phyloP scores from a whole-genome alignment of 2,113 vertebrate species.

The Epinephelus cyanopodus region DNA sequence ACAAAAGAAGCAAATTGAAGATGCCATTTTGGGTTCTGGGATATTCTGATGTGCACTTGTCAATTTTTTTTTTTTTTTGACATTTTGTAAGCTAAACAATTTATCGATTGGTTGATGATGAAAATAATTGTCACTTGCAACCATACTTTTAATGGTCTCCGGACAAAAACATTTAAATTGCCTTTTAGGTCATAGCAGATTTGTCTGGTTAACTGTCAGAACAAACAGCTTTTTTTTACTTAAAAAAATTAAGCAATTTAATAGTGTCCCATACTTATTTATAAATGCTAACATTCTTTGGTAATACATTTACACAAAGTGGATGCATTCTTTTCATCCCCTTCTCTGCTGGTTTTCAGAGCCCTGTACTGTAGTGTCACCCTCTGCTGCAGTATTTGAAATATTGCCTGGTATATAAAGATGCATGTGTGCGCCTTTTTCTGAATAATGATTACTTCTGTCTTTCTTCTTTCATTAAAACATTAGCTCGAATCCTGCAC shows the following conservation, averaged over 20 bases:
- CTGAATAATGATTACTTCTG: conserved; percentile 45
- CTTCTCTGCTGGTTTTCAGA: conserved; percentile 24
- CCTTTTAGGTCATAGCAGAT: neutral
- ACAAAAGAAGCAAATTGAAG: too few relatives aligned
- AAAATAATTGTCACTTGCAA: too few relatives aligned
- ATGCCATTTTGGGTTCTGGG: too few relatives aligned
- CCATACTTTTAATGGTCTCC: neutral
- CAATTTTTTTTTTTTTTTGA: too few relatives aligned
- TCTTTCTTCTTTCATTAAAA: too few relatives aligned
- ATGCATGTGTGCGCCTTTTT: conserved; percentile 1
- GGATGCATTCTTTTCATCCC: neutral
- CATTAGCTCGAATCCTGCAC: conserved; percentile 1
- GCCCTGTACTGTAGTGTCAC: neutral
- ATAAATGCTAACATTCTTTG: neutral
- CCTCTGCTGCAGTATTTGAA: conserved; percentile 2
- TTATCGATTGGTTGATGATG: too few relatives aligned
- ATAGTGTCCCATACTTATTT: neutral
- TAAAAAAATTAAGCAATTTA: neutral
- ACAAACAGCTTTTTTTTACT: neutral
- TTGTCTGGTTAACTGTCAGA: neutral
- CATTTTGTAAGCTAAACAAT: too few relatives aligned
- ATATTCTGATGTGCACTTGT: too few relatives aligned
- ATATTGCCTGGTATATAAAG: conserved; percentile 35
- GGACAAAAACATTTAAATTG: neutral
- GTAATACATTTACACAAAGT: neutral